Conservation (phyloP, 2,888 invertebrate species). For the Mongoloraphidia duomilia region DNA sequence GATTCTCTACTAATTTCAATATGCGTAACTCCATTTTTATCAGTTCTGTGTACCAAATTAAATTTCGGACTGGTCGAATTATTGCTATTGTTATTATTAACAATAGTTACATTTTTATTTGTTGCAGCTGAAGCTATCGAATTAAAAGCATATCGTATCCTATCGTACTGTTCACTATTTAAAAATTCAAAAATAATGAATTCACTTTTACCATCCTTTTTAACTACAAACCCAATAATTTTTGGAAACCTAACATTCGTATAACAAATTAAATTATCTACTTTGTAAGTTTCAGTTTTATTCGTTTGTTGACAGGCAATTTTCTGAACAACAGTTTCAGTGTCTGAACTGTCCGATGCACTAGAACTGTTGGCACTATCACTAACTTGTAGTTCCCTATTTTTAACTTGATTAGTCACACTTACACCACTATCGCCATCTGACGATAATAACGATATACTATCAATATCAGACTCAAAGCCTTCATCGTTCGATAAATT, state of each 20-base stretch:
- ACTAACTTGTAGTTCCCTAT: slow-evolving; percentile 19
- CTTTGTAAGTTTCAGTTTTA: slow-evolving; percentile 23
- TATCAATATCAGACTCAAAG: slow-evolving; percentile 34
- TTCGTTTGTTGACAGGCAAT: neutral
- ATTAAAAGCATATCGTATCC: slow-evolving; percentile 5
- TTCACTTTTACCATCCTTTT: slow-evolving; percentile 20
- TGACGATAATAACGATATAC: slow-evolving; percentile 26
- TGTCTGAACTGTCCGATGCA: slow-evolving; percentile 26
- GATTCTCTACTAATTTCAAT: slow-evolving; percentile 29
- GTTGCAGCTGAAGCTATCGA: neutral
- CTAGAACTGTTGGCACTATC: slow-evolving; percentile 30
- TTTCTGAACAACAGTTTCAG: slow-evolving; percentile 15
- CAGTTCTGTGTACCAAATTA: slow-evolving; percentile 32
- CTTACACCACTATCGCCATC: slow-evolving; percentile 24
- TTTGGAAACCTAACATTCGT: slow-evolving; percentile 28
- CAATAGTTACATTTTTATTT: neutral
- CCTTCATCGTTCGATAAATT: slow-evolving; percentile 26
- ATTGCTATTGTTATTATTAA: neutral
- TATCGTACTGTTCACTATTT: slow-evolving; percentile 1
- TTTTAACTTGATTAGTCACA: neutral
- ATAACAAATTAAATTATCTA: slow-evolving; percentile 30
- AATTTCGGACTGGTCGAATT: slow-evolving; percentile 20
- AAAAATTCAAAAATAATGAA: slow-evolving; percentile 5
- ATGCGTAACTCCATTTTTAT: slow-evolving; percentile 34
- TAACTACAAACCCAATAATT: slow-evolving; percentile 27